phyloP scores from a whole-genome alignment of 2,113 vertebrate genomes.

The Brienomyrus longianalis region DNA sequence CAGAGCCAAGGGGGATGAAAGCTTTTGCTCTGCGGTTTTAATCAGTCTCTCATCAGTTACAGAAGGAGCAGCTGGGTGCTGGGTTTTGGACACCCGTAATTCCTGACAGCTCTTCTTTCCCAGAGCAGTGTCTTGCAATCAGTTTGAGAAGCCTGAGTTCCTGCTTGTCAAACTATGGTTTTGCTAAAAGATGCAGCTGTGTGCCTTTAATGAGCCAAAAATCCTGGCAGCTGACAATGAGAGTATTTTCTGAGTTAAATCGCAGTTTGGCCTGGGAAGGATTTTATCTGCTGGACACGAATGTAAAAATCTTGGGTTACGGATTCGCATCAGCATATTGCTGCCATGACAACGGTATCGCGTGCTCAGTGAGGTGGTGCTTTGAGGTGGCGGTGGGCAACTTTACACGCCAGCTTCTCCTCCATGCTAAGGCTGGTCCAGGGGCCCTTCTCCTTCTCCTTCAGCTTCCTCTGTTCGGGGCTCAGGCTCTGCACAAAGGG shows the following conservation, averaged over 20 bases:
- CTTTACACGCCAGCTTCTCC: conserved; percentile 50
- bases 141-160: neutral
- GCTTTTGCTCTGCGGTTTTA: neutral
- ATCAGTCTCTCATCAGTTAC: neutral
- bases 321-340: neutral
- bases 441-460: conserved; percentile 50
- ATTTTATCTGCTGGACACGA: neutral
- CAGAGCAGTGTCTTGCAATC: neutral
- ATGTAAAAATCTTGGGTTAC: neutral
- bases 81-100: neutral
- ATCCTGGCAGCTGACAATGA: neutral
- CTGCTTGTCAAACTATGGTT: neutral
- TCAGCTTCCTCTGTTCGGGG: conserved; percentile 44
- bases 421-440: conserved; percentile 50
- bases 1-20: neutral
- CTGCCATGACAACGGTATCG: neutral
- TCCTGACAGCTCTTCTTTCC: neutral
- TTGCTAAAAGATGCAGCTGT: neutral
- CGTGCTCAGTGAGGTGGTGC: neutral
- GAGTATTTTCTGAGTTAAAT: neutral
- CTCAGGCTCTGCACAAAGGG: conserved; percentile 41
- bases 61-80: neutral
- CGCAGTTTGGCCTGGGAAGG: neutral
- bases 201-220: neutral
- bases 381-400: neutral